Conservation (phyloP, 2,113 vertebrate species). For the Eurystomus gularis region DNA sequence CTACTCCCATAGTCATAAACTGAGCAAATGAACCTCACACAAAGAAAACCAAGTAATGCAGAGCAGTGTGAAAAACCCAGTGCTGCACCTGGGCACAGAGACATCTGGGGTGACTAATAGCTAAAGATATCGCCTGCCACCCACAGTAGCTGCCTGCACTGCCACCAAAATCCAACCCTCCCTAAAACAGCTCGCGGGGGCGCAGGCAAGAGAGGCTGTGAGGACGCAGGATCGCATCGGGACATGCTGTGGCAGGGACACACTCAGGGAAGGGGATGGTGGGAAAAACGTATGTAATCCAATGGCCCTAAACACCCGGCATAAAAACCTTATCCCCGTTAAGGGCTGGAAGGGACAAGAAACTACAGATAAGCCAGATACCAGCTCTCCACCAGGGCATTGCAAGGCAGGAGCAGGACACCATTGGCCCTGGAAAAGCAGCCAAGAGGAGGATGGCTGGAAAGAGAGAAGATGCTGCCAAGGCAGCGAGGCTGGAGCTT, state of each 20-base stretch:
- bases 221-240: not conserved
- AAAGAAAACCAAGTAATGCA: not conserved
- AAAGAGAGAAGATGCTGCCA: not conserved
- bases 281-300: not conserved
- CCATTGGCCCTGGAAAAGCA: not conserved
- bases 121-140: conserved; percentile 35
- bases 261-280: not conserved
- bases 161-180: not conserved
- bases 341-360: not conserved
- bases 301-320: fast-evolving
- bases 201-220: not conserved
- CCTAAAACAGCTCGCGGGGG: not conserved
- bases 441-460: not conserved
- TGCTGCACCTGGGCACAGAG: not conserved
- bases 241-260: not conserved
- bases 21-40: not conserved
- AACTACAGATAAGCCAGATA: not conserved
- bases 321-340: not conserved
- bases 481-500: not conserved
- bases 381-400: not conserved
- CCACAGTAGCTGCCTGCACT: not conserved
- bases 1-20: not conserved
- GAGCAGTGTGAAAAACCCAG: not conserved
- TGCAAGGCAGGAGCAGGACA: not conserved
- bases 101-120: not conserved